phyloP scores from a whole-genome alignment of 2,113 vertebrate genomes.

The Copsychus sechellarum region DNA sequence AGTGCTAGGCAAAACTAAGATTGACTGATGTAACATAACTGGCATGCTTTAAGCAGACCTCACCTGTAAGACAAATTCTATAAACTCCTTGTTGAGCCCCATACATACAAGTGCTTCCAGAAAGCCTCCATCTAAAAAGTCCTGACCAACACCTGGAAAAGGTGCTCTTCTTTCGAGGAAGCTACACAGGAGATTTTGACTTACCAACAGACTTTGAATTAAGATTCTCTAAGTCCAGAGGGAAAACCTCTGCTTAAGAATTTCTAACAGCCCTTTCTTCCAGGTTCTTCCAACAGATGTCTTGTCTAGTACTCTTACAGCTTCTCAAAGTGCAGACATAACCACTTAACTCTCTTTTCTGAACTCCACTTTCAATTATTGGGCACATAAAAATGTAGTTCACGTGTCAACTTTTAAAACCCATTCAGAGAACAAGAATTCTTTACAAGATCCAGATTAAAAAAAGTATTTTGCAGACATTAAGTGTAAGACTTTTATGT shows the following conservation, averaged over 20 bases:
- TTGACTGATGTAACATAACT: not conserved
- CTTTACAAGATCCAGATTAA: not conserved
- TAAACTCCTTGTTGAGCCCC: not conserved
- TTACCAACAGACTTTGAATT: not conserved
- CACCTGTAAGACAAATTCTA: not conserved
- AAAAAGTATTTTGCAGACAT: not conserved
- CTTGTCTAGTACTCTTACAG: not conserved
- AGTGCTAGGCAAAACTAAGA: not conserved
- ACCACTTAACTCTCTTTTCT: not conserved
- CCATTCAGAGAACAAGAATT: not conserved
- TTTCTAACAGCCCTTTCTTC: not conserved
- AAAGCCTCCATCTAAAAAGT: not conserved
- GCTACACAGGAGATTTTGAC: not conserved
- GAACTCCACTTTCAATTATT: not conserved
- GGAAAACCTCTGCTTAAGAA: not conserved
- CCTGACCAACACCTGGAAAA: not conserved
- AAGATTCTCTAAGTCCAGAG: not conserved
- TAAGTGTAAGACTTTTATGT: not conserved
- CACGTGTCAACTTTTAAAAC: not conserved
- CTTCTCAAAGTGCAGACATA: not conserved
- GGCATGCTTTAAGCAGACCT: not conserved
- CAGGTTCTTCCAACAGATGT: not conserved
- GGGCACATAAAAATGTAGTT: not conserved
- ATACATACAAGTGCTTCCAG: not conserved
- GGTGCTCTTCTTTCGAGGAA: not conserved